Evolutionary conservation across 2,888 invertebrate genomes (phyloP), one percentile per base, ranked within the genome.

Genomic region (Hybos culiciformis): DNA sequence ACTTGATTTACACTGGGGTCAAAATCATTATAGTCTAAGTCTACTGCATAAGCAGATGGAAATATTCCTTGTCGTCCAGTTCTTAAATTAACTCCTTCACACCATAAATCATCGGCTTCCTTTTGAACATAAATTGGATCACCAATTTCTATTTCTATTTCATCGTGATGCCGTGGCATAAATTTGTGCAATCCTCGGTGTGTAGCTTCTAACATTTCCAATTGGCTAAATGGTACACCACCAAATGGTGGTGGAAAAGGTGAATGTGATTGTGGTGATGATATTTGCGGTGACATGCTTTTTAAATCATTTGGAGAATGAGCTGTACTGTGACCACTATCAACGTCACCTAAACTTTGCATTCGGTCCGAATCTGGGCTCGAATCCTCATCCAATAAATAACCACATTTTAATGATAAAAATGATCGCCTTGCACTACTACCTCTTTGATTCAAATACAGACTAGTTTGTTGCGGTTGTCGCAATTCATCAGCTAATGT

Each of bases 71-170:
- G 82, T 51, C 88, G 77, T 12, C 91, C 92, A 3, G 93, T 91
- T 55, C 94, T 75, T 52, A 98, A 71, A 69, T 98, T 97, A 1
- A 96, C 88, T 37, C 94, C 96, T 78, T 93, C 92, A 66, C 91
- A 92, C 97, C 97, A 97, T 49, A 93, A 72, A 65, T 97, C 97
- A 54, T 96, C 96, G 18, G 86, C 90, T 66, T 96, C 93, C 60
- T 88, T 90, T 61, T 91, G 88, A 52, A 98, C 92, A 61, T 94
- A 93, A 50, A 97, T 80, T 2, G 94, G 91, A 67, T 97, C 97
- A 2, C 97, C 97, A 45, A 96, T 93, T 70, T 97, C 96, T 23
- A 98, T 77, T 62, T 91, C 88, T 48, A 98, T 83, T 69, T 97
- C 96, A 57, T 96, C 96, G 49, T 83, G 81, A 65, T 96, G 96